Evolutionary conservation across 2,888 invertebrate genomes (phyloP).

Genomic region (Orchestes rusci): DNA sequence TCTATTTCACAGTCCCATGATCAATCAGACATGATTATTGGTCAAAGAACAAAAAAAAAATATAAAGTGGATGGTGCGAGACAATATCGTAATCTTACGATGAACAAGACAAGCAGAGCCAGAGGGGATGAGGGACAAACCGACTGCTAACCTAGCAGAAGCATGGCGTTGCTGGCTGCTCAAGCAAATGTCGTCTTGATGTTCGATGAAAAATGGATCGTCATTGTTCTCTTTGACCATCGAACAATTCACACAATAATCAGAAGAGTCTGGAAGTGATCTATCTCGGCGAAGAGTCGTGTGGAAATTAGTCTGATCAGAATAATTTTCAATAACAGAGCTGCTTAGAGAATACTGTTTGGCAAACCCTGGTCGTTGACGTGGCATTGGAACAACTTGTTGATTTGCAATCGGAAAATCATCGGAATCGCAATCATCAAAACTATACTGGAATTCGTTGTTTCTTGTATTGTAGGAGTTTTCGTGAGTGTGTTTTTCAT

Average conservation of each 20-base stretch:
- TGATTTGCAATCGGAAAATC: neutral
- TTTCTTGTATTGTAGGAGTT: neutral
- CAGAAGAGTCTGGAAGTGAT: constrained; percentile 8
- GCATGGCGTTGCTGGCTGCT: constrained; percentile 20
- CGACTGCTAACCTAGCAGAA: constrained; percentile 38
- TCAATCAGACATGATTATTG: neutral
- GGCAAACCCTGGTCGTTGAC: constrained; percentile 6
- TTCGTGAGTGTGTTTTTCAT: neutral
- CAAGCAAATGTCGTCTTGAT: constrained; percentile 18
- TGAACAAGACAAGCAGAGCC: constrained; percentile 32
- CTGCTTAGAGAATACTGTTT: constrained; percentile 11
- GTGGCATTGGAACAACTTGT: constrained; percentile 4
- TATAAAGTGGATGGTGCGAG: constrained; percentile 32
- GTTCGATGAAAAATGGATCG: constrained; percentile 21
- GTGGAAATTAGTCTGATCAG: neutral
- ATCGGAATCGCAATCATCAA: constrained; percentile 1
- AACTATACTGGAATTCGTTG: constrained; percentile 7
- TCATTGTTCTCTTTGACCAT: constrained; percentile 3
- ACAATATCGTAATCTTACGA: constrained; percentile 38
- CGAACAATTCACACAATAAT: constrained; percentile 1
- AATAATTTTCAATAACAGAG: neutral
- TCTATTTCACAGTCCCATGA: too few relatives aligned
- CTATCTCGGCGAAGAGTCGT: constrained; percentile 4
- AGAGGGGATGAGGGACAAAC: constrained; percentile 30
- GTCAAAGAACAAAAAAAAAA: constrained; percentile 12